Evolutionary conservation across 2,888 invertebrate species (phyloP).

Genomic region (Andrena dorsata): DNA sequence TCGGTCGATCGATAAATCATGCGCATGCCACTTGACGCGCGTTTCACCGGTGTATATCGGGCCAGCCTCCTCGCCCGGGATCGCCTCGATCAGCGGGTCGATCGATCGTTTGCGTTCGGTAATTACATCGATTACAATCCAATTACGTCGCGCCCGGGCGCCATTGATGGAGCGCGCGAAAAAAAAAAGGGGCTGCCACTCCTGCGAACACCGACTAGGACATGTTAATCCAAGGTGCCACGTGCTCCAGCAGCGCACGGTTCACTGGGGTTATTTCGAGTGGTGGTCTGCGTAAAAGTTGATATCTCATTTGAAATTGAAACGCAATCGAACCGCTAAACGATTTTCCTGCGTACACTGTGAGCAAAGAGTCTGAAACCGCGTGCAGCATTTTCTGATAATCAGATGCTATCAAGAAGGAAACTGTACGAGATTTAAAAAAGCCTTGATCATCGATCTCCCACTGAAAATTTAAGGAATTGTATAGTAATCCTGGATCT

Average conservation of each 20-base stretch:
- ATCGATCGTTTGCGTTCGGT: constrained; percentile 69
- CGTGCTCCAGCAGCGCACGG: constrained; percentile 21
- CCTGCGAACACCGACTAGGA: constrained; percentile 50
- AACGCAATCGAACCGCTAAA: background rate
- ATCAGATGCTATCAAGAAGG: no score
- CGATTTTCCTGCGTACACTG: background rate
- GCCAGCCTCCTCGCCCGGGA: constrained; percentile 32
- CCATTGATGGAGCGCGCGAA: constrained; percentile 39
- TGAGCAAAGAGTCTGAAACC: background rate
- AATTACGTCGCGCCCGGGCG: constrained; percentile 67
- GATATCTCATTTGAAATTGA: constrained; percentile 34
- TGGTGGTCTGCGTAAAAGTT: constrained; percentile 14
- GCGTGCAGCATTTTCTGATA: no score
- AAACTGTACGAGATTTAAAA: no score
- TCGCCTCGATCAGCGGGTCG: constrained; percentile 38
- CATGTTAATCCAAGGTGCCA: constrained; percentile 63
- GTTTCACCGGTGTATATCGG: constrained; percentile 22
- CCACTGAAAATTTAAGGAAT: no score
- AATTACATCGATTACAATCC: constrained; percentile 75
- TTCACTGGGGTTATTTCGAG: constrained; percentile 28
- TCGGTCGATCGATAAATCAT: constrained; percentile 62
- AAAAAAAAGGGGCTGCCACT: constrained; percentile 55
- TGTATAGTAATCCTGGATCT: no score
- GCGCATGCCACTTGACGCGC: constrained; percentile 36
- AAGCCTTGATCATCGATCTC: no score